Evolutionary conservation across 2,113 vertebrate species (phyloP), one percentile per base, ranked within the genome.

Genomic region (Ammodytes dubius): DNA sequence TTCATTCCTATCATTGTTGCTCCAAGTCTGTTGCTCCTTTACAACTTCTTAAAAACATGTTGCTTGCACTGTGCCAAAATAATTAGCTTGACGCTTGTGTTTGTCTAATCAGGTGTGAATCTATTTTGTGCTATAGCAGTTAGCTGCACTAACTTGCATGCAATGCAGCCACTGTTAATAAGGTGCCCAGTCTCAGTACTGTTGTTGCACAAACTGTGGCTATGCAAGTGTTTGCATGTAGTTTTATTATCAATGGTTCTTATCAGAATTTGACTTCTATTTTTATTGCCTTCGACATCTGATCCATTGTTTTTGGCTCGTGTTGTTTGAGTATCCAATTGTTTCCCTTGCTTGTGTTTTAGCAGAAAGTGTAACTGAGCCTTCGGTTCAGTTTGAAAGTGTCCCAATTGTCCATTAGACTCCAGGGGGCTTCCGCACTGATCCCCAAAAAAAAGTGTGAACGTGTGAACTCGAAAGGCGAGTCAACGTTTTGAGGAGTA

Each of bases 391-490:
- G 42, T 60, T 52, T 37, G 42, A 53, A 69, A 17, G 68, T 42
- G 35, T 59, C 49, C 64, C 47, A 42, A 42, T 80, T 17, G 5
- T 49, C 68, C 35, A 5, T 19, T 14, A 67, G 53, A 74, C 70
- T 57, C 65, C 6, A 4, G 70, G 40, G 65, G 40, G 65, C 71
- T 57, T 81, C 65, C 65, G 46, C 61, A 6, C 70, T 9, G 60
- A 79, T 87, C 47, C 79, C 53, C 27, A 27, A 27, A 83, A 50
- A 57, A 83, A 90, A 79, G 91, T 90, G 91, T 88, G 87, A 90
- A 93, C 19, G 70, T 93, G 93, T 93, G 89, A 92, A 89, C 83
- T 70, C 75, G 65, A 85, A 27, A 83, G 73, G 65, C 43, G 19
- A 85, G 72, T 77, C 80, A 84, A 58, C 68, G 27, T 54, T 66